phyloP scores from a whole-genome alignment of 2,888 invertebrate genomes.

The Dryomyza anilis region DNA sequence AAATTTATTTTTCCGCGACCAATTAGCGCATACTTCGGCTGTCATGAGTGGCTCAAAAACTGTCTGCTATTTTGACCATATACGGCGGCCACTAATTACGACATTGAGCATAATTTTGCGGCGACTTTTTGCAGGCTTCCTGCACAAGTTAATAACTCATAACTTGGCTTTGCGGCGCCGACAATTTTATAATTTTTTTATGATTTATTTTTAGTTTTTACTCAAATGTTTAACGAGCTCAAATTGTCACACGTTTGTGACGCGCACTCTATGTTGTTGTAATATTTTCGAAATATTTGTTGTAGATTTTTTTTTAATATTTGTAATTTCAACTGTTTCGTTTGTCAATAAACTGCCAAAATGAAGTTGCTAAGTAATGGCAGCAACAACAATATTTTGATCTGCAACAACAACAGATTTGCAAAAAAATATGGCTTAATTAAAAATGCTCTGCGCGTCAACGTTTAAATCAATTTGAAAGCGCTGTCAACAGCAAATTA shows the following conservation, averaged over 20 bases:
- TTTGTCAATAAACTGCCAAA: conserved; percentile 1
- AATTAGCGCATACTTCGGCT: too few relatives aligned
- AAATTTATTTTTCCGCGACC: conserved; percentile 35
- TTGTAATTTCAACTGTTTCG: neutral
- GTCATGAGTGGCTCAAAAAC: too few relatives aligned
- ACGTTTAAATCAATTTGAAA: conserved; percentile 19
- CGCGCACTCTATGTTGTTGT: neutral
- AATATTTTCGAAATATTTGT: neutral
- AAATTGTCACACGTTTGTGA: conserved; percentile 9
- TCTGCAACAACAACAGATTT: neutral
- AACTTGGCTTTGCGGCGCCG: neutral
- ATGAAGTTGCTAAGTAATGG: conserved; percentile 8
- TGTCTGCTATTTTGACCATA: conserved; percentile 34
- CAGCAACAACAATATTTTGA: neutral
- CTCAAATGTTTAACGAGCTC: conserved; percentile 14
- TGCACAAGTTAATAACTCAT: conserved; percentile 26
- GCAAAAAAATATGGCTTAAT: conserved; percentile 3
- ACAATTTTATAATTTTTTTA: neutral
- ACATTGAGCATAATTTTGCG: too few relatives aligned
- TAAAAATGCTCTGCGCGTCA: conserved; percentile 20
- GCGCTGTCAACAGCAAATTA: conserved; percentile 9
- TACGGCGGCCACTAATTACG: conserved; percentile 2
- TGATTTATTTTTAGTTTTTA: too few relatives aligned
- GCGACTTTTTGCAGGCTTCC: too few relatives aligned
- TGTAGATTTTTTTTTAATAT: neutral